Conservation (phyloP, 2,888 invertebrate genomes). For the Leptarthrus brevirostris region DNA sequence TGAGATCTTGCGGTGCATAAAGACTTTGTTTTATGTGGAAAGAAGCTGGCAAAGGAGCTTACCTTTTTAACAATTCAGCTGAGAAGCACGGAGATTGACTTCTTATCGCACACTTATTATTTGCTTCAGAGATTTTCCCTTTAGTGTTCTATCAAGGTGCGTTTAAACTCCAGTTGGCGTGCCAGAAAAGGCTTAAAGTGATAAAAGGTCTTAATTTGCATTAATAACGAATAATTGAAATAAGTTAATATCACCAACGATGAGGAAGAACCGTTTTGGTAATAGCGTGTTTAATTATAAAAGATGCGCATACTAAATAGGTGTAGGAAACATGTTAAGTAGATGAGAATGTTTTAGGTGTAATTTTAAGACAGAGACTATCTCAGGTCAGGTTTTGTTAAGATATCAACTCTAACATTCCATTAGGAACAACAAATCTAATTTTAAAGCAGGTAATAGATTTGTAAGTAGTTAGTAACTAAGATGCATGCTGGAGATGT, state of each 20-base stretch:
- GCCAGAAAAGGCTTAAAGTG: background rate
- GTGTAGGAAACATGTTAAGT: background rate
- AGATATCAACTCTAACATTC: background rate
- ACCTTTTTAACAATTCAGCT: slow-evolving; percentile 6
- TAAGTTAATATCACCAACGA: slow-evolving; percentile 12
- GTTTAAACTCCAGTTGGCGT: slow-evolving; percentile 6
- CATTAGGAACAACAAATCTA: too few relatives aligned
- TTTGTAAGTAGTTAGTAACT: too few relatives aligned
- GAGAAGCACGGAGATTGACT: background rate
- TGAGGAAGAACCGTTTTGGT: slow-evolving; percentile 17
- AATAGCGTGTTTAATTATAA: slow-evolving; percentile 1
- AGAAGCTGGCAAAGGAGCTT: background rate
- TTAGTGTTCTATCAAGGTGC: background rate
- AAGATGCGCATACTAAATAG: slow-evolving; percentile 15
- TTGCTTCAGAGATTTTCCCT: slow-evolving; percentile 12
- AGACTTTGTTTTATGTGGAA: background rate
- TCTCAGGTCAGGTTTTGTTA: background rate
- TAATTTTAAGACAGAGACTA: background rate
- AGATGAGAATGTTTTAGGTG: background rate
- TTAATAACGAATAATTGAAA: slow-evolving; percentile 34
- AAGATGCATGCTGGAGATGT: too few relatives aligned
- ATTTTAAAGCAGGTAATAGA: too few relatives aligned
- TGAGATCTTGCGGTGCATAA: slow-evolving; percentile 7
- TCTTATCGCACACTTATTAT: slow-evolving; percentile 9
- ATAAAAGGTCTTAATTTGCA: slow-evolving; percentile 40